Evolutionary conservation across 2,888 invertebrate species (phyloP).

Genomic region (Xanthorhoe spadicearia): DNA sequence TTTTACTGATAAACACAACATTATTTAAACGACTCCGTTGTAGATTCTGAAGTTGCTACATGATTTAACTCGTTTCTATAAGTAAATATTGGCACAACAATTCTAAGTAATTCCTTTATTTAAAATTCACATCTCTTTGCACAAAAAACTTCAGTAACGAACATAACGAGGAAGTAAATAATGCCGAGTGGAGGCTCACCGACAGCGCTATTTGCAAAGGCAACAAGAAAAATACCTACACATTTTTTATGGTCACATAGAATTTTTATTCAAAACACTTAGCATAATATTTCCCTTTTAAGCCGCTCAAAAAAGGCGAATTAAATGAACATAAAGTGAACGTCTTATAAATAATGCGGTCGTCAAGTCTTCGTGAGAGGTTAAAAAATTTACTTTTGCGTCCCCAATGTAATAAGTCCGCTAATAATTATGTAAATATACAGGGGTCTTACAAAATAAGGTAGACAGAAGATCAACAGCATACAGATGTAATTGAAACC

Average conservation of each 20-base stretch:
- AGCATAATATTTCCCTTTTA: constrained; percentile 46
- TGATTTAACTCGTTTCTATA: too few species aligned
- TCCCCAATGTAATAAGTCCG: constrained; percentile 53
- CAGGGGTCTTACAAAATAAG: constrained; percentile 46
- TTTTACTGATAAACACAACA: too few species aligned
- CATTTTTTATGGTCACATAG: constrained; percentile 26
- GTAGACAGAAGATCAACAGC: constrained; percentile 45
- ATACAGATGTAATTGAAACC: constrained; percentile 49
- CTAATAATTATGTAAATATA: constrained; percentile 61
- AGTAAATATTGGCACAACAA: too few species aligned
- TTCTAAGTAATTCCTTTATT: too few species aligned
- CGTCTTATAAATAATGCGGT: constrained; percentile 63
- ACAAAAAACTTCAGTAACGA: background rate
- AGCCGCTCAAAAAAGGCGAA: constrained; percentile 50
- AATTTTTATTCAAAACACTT: constrained; percentile 38
- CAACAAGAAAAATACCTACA: background rate
- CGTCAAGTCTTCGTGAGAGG: constrained; percentile 53
- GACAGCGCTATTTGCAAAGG: constrained; percentile 5
- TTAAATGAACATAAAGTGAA: constrained; percentile 59
- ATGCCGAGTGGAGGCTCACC: background rate
- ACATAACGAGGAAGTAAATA: background rate
- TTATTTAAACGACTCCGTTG: too few species aligned
- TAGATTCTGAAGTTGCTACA: too few species aligned
- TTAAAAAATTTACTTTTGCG: constrained; percentile 57
- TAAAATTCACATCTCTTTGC: too few species aligned